A percentile compares a stretch with the other conserved stretches of the same genome.
Evolutionary conservation across 2,113 vertebrate genomes (phyloP).

Genomic region (Periophthalmus modestus): DNA sequence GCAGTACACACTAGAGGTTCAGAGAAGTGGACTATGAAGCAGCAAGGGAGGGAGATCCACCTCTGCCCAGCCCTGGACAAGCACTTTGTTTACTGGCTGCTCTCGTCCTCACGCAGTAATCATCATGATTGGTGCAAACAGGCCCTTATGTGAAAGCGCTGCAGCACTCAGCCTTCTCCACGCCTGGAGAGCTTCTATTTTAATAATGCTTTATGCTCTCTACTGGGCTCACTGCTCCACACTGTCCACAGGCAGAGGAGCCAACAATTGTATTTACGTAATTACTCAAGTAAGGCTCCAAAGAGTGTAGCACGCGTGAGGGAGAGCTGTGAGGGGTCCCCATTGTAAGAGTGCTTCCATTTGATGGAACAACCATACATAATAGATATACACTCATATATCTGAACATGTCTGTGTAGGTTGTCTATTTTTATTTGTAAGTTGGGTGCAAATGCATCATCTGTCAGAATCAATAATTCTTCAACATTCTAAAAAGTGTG

Average conservation of each 20-base stretch:
- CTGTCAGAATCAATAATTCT: too few species aligned
- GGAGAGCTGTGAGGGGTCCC: too few species aligned
- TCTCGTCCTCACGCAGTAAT: background rate
- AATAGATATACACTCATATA: too few species aligned
- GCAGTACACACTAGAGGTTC: too few species aligned
- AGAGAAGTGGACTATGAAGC: background rate
- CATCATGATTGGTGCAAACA: constrained; percentile 1
- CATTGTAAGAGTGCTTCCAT: too few species aligned
- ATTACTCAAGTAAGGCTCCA: background rate
- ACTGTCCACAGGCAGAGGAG: background rate
- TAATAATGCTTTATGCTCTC: background rate
- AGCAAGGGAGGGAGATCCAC: background rate
- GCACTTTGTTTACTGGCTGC: constrained; percentile 4
- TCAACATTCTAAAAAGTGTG: too few species aligned
- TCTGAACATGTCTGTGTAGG: too few species aligned
- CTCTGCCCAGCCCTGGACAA: background rate
- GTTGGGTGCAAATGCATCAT: too few species aligned
- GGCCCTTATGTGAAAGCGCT: background rate
- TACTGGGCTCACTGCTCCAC: background rate
- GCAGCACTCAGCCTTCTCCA: background rate
- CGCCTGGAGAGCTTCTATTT: background rate
- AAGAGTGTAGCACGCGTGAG: background rate
- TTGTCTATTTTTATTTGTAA: too few species aligned
- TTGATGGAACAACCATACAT: too few species aligned
- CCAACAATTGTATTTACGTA: background rate